Conservation (phyloP, 2,113 vertebrate species). For the Ptychochromis oligacanthus region DNA sequence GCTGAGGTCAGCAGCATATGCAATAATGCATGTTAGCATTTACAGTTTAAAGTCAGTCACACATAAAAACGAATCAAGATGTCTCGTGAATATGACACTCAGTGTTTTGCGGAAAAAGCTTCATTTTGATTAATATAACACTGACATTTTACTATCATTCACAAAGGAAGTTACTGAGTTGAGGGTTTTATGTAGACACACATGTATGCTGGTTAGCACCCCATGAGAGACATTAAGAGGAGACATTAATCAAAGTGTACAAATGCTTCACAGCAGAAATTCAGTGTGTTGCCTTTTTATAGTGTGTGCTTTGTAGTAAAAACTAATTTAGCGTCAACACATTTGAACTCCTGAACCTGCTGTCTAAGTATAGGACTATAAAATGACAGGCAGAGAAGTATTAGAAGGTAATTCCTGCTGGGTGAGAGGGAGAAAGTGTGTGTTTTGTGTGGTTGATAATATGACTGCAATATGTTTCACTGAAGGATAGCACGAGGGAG, state of each 20-base stretch:
- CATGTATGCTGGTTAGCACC: background rate
- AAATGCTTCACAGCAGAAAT: background rate
- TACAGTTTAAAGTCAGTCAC: background rate
- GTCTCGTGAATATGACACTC: conserved; percentile 24
- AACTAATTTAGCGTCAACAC: conserved; percentile 6
- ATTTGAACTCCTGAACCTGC: conserved; percentile 41
- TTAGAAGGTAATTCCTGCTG: conserved; percentile 14
- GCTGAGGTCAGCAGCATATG: background rate
- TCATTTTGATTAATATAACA: conserved; percentile 18
- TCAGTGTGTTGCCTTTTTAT: background rate
- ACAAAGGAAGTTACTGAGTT: background rate
- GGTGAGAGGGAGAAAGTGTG: background rate
- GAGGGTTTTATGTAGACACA: background rate
- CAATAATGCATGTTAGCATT: background rate
- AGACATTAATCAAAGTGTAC: conserved; percentile 12
- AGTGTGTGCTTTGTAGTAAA: background rate
- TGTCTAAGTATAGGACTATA: conserved; percentile 28
- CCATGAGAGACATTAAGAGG: background rate
- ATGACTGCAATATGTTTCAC: background rate
- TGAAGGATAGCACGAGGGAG: background rate
- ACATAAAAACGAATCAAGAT: background rate
- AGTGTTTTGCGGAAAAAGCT: background rate
- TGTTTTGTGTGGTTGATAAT: background rate
- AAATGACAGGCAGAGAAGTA: background rate
- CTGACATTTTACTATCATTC: conserved; percentile 34